Base-by-base conservation (phyloP, 2,113 vertebrate species). In the Sciurus niger region DNA sequence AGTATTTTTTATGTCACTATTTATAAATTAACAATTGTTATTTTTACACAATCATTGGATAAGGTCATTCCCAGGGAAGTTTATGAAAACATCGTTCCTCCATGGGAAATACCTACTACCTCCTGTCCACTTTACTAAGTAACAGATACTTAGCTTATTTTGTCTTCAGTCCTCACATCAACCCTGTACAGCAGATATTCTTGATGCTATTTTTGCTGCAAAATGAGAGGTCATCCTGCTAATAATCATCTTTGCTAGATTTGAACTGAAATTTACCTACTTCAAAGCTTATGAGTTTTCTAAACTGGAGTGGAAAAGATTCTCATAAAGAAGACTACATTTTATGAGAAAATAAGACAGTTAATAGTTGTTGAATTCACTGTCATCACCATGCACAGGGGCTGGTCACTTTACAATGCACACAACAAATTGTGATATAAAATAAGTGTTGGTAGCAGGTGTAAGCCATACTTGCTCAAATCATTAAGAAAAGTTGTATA, bases 41-140 rank as follows among this genome's bases (percentile, higher is more conserved):
- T 77, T 95, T 95, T 96, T 51, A 83, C 34, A 51, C 88, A 68
- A 67, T 94, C 25, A 70, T 4, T 72, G 65, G 58, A 40, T 96
- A 11, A 90, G 87, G 17, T 74, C 16, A 89, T 94, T 96, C 51
- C 25, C 70, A 90, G 70, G 82, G 43, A 94, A 65, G 8, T 43
- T 67, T 60, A 89, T n/a, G 25, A 83, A 95, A 93, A 93, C 37
- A 76, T 48, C 55, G 2, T 4, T 82, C 14, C 65, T 76, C 11
- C 51, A 58, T 28, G 28, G 20, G 79, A 73, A 68, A 63, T 16
- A 63, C 46, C 2, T 11, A 16, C n/a, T 92, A 8, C 76, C 32
- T 40, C 5, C 20, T 63, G 60, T n/a, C 22, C 13, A 18, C 13
- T n/a, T 88, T 22, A n/a, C 51, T 37, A 10, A 30, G 12, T 40